phyloP scores from a whole-genome alignment of 2,888 invertebrate genomes.

The Tridacna crocea region DNA sequence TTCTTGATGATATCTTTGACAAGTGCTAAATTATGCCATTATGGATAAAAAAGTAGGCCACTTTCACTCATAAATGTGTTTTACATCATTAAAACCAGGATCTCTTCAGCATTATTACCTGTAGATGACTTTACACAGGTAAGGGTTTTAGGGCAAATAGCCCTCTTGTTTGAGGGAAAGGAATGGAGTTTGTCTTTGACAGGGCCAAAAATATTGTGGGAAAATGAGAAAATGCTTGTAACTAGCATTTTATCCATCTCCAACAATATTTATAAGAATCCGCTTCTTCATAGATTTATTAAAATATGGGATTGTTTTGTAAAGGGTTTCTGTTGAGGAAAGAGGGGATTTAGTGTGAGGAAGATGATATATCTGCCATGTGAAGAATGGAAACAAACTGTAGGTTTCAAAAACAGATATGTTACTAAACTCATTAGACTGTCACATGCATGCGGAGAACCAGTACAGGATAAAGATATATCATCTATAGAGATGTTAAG shows the following conservation, averaged over 20 bases:
- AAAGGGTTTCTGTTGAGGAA: not conserved
- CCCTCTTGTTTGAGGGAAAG: no score
- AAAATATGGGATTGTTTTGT: not conserved
- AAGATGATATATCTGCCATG: not conserved
- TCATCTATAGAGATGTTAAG: not conserved
- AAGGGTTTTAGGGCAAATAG: no score
- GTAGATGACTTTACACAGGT: no score
- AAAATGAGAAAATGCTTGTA: not conserved
- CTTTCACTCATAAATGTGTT: no score
- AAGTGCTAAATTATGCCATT: no score
- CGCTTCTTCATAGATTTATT: no score
- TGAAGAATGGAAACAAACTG: constrained; percentile 15
- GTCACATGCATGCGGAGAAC: constrained; percentile 5
- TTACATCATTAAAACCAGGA: no score
- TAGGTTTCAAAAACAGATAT: constrained; percentile 7
- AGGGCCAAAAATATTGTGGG: not conserved
- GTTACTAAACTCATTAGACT: constrained; percentile 4
- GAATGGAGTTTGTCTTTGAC: not conserved
- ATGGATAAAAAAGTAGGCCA: no score
- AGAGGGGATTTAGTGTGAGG: no score
- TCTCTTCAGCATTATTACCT: no score
- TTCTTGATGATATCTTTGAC: no score
- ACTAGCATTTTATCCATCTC: not conserved
- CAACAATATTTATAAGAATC: no score
- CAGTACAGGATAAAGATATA: not conserved